Evolutionary conservation across 2,888 invertebrate species (phyloP).

Genomic region (Villa cingulata): DNA sequence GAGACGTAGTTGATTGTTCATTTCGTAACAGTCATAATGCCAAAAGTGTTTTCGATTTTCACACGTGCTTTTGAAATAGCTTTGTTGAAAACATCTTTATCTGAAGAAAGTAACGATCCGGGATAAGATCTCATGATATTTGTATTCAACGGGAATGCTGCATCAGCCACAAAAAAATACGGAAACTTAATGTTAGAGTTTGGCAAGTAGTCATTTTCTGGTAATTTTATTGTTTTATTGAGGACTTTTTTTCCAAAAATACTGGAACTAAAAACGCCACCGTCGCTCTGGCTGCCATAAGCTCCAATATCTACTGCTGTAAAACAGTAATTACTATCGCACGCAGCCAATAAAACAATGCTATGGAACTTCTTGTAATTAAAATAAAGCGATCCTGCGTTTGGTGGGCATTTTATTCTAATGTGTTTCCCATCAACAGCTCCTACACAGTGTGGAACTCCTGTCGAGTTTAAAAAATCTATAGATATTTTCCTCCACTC

Average conservation of each 20-base stretch:
- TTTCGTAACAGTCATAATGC: conserved; percentile 17
- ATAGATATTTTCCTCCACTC: conserved; percentile 14
- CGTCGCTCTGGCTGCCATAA: no score
- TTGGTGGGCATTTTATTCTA: no score
- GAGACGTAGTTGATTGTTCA: no score
- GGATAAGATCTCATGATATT: no score
- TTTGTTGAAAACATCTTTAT: conserved; percentile 18
- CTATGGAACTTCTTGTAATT: conserved; percentile 11
- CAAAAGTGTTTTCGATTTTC: conserved; percentile 20
- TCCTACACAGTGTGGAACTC: conserved; percentile 15
- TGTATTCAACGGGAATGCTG: no score
- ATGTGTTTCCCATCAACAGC: no score
- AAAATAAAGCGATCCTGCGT: conserved; percentile 16
- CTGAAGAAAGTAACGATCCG: conserved; percentile 11
- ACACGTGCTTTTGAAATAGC: conserved; percentile 15
- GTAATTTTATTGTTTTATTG: no score
- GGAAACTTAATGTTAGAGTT: conserved; percentile 7
- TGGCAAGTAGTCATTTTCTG: conserved; percentile 5
- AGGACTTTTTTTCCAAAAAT: no score
- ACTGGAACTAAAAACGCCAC: no score
- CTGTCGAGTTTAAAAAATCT: conserved; percentile 10
- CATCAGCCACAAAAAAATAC: no score
- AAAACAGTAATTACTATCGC: no score
- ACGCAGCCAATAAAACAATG: no score
- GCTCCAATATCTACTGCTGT: conserved; percentile 2